Evolutionary conservation across 2,113 vertebrate species (phyloP), one percentile per base, ranked within the genome.

Genomic region (Trachemys scripta): DNA sequence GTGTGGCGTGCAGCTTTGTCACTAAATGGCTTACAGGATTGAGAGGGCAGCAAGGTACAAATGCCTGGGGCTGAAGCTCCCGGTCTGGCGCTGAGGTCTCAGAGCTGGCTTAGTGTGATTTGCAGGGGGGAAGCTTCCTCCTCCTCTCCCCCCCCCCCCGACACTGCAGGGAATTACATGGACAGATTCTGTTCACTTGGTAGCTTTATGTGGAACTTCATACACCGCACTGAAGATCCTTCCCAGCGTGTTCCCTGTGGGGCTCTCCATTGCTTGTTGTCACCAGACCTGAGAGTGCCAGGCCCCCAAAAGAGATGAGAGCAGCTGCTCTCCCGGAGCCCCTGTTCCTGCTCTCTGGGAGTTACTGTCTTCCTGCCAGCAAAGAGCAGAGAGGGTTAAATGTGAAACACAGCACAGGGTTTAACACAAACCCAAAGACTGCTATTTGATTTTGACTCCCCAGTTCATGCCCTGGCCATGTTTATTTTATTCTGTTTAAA

Each of bases 221-320:
- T 19, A 54, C 92, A 84, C 85, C 93, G 31, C 85, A 82, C 87
- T 53, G 76, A 85, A 94, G 19, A 6, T 47, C 14, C 56, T 93
- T 72, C 38, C 17, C 5, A 0, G 1, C 20, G 2, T 49, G 79
- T 42, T 76, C 59, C 0, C 0, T 65, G 93, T 25, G 79, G 50
- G 81, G 92, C 53, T 16, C 24, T 54, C 6, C 49, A 19, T 2
- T 78, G 25, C 87, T 53, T 65, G 19, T 50, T 78, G 24, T 81
- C 35, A 24, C 65, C 8, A 1, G 4, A 8, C 65, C 85, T 24
- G 65, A 75, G 84, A 35, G 35, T 86, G 17, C 47, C 72, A 62
- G 47, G 14, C 16, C n/a, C 53, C 8, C 25, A 22, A 76, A 82
- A 92, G 93, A 42, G 82, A 38, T 57, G 85, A 72, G 59, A 84